Conservation (phyloP, 2,113 vertebrate genomes). For the Meles meles region DNA sequence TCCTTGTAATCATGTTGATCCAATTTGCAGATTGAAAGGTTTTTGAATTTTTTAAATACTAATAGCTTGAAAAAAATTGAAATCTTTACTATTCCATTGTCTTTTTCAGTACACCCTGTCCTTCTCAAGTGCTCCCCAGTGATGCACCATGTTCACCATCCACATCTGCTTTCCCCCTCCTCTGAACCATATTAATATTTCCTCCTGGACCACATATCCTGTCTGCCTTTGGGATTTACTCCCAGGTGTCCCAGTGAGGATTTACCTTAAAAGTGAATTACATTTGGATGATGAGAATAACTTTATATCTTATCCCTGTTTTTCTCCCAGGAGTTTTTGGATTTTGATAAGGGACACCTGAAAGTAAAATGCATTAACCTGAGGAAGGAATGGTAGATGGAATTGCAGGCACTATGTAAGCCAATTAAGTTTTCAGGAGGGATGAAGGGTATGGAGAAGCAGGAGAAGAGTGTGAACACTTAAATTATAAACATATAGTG, state of each 20-base stretch:
- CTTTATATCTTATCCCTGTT: neutral
- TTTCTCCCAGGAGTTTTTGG: neutral
- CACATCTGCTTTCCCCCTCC: neutral
- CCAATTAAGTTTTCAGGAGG: neutral
- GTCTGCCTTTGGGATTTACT: neutral
- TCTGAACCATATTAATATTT: neutral
- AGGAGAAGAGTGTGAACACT: neutral
- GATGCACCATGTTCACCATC: neutral
- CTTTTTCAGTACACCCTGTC: neutral
- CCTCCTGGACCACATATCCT: neutral
- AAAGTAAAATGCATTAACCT: slow-evolving; percentile 4
- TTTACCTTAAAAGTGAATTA: neutral
- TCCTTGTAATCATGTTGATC: slow-evolving; percentile 3
- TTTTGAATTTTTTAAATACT: neutral
- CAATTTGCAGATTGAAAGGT: neutral
- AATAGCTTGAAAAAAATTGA: neutral
- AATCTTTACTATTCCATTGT: neutral
- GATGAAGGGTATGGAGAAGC: neutral
- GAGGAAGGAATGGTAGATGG: neutral
- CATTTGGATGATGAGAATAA: neutral
- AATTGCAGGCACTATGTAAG: neutral
- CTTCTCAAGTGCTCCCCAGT: neutral
- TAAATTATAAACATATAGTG: neutral
- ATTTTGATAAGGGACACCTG: neutral
- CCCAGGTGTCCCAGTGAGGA: neutral